Base-by-base conservation (phyloP, 1,140 invertebrate species). In the Drosophila baimaii region DNA sequence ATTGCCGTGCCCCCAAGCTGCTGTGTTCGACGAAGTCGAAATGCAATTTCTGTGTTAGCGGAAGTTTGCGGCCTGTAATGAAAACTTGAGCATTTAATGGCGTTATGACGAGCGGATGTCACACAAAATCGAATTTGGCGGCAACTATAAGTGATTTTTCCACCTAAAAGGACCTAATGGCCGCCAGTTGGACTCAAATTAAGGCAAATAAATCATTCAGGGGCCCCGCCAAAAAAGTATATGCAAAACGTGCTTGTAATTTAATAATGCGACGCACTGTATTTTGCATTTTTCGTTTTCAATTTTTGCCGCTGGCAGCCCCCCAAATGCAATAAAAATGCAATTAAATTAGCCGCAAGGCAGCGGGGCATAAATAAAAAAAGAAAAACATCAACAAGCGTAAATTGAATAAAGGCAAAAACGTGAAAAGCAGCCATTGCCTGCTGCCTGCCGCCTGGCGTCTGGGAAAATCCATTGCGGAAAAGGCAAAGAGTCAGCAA, bases 301-400 rank as follows among this genome's bases (percentile, higher is more conserved):
- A 46, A 66, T 71, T 47, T 54, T 35, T 10, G 31, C 51, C 49
- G 51, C 69, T 12, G 33, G 35, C 29, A n/a, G 51, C 29, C 29
- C 1, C 31, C 13, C 74, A 88, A 86, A 77, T 88, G 82, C 82
- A 86, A 86, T 86, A 82, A 86, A 86, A 86, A 77, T 86, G 76
- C 83, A 86, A 89, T 86, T 86, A 89, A 89, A 86, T 86, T 89
- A 86, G 84, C 79, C 79, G 63, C 79, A 88, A 79, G 68, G 72
- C 79, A 73, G 59, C 56, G 51, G 59, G 71, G 44, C 61, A 76
- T 84, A 72, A 57, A 47, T 29, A 25, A 19, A 31, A 58, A 52
- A 73, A 55, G 9, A 55, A 76, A 61, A 81, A 77, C 44, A 77
- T 72, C 66, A 71, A 70, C 63, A 52, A 55, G 56, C 41, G 27